These are phyloP conservation scores for Cheilosia vulpina DNA, from an alignment of 2,888 invertebrate genomes.

Conservation along the genomic window DNA sequence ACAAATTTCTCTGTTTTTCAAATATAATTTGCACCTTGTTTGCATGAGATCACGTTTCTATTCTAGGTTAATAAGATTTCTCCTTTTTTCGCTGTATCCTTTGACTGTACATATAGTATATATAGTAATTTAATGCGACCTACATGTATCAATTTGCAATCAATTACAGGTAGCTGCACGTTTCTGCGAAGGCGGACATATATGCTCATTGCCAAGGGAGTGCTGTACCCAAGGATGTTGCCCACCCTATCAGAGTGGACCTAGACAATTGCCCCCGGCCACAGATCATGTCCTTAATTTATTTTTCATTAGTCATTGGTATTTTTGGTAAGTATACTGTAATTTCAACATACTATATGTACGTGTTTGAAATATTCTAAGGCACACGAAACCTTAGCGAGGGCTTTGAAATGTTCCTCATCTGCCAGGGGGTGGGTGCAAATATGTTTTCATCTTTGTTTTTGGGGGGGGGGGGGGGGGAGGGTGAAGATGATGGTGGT, in stretches of 20 bases:
- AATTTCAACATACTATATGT: slow-evolving; percentile 2
- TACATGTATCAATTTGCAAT: slow-evolving; percentile 55
- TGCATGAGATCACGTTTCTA: slow-evolving; percentile 71
- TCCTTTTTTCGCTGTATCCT: too few relatives aligned
- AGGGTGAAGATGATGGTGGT: neutral
- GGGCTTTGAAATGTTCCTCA: neutral
- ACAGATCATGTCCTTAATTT: slow-evolving; percentile 86
- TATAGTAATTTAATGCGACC: neutral
- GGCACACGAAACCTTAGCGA: neutral
- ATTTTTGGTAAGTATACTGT: slow-evolving; percentile 85
- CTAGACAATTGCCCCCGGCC: slow-evolving; percentile 84
- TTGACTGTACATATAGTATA: slow-evolving; percentile 3
- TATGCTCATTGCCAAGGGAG: slow-evolving; percentile 90
- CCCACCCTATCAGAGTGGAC: slow-evolving; percentile 83
- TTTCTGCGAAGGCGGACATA: slow-evolving; percentile 87
- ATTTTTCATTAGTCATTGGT: slow-evolving; percentile 89
- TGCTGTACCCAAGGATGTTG: slow-evolving; percentile 90
- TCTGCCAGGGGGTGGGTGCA: slow-evolving; percentile 2
- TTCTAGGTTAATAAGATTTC: slow-evolving; percentile 52
- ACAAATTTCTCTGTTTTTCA: slow-evolving; percentile 53
- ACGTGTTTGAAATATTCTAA: slow-evolving; percentile 43
- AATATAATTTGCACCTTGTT: slow-evolving; percentile 72
- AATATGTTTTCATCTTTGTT: slow-evolving; percentile 51
- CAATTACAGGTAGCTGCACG: slow-evolving; percentile 84
- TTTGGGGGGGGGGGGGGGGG: neutral